Evolutionary conservation across 2,113 vertebrate genomes (phyloP).

Genomic region (Tilapia sparmanii): DNA sequence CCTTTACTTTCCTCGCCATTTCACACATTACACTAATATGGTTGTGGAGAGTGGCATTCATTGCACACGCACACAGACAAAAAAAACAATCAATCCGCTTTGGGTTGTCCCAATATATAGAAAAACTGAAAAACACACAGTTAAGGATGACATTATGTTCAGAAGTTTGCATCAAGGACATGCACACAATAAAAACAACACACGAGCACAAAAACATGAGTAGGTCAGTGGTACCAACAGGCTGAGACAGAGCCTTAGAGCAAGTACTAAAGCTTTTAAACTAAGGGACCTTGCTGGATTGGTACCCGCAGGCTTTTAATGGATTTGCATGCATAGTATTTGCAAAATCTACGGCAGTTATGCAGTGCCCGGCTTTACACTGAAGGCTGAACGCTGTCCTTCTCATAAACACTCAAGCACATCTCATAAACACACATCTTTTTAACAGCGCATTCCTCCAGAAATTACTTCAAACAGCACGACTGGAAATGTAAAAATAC

Average conservation of each 20-base stretch:
- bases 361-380: neutral
- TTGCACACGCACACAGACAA: neutral
- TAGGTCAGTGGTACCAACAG: constrained; percentile 6
- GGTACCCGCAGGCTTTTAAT: constrained; percentile 7
- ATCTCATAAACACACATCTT: neutral
- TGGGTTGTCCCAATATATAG: neutral
- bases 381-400: neutral
- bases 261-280: neutral
- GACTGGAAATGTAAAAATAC: neutral
- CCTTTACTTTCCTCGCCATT: constrained; percentile 80
- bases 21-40: constrained; percentile 79
- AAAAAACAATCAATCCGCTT: neutral
- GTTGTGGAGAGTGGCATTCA: constrained; percentile 49
- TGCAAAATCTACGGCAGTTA: neutral
- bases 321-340: neutral
- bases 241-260: constrained; percentile 26
- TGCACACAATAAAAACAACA: neutral
- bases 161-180: neutral
- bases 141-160: neutral
- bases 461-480: neutral
- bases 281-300: neutral
- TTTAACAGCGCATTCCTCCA: neutral
- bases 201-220: neutral
- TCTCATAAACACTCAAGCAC: neutral
- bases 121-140: neutral